A percentile compares a stretch with the other conserved stretches of the same genome.
These are phyloP conservation scores for Campoletis sonorensis DNA, from an alignment of 1,140 invertebrate species.

Conservation along the genomic window DNA sequence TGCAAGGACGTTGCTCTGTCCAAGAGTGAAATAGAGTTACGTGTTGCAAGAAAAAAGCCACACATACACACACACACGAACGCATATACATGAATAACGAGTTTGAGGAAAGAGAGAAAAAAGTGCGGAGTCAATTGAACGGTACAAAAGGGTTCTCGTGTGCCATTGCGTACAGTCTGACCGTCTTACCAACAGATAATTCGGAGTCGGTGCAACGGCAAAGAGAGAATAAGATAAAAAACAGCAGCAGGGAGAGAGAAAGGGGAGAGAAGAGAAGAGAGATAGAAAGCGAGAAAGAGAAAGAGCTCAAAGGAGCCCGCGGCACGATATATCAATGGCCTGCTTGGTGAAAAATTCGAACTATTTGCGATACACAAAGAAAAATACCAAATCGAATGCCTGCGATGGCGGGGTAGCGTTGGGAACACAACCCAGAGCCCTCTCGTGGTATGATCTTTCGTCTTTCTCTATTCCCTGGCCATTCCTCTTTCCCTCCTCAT, in stretches of 20 bases:
- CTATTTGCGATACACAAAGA: conserved; percentile 77
- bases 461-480: conserved; percentile 52
- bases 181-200: conserved; percentile 55
- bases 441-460: conserved; percentile 43
- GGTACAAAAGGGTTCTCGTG: conserved; percentile 52
- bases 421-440: conserved; percentile 37
- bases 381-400: conserved; percentile 78
- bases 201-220: conserved; percentile 45
- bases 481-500: conserved; percentile 50
- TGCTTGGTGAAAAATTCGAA: conserved; percentile 76
- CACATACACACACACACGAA: too few species aligned
- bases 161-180: conserved; percentile 38
- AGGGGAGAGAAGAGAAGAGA: conserved; percentile 28
- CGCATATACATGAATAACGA: conserved; percentile 33
- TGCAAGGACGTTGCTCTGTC: background rate
- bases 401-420: conserved; percentile 69
- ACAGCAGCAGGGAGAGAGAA: conserved; percentile 48
- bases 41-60: conserved; percentile 9
- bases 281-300: conserved; percentile 46
- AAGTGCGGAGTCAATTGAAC: conserved; percentile 54
- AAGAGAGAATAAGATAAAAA: background rate
- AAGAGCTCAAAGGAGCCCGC: conserved; percentile 74
- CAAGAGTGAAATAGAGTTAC: background rate
- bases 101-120: conserved; percentile 39
- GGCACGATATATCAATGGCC: conserved; percentile 77